phyloP scores from a whole-genome alignment of 1,140 invertebrate genomes.

The Zelostemma sp. region DNA sequence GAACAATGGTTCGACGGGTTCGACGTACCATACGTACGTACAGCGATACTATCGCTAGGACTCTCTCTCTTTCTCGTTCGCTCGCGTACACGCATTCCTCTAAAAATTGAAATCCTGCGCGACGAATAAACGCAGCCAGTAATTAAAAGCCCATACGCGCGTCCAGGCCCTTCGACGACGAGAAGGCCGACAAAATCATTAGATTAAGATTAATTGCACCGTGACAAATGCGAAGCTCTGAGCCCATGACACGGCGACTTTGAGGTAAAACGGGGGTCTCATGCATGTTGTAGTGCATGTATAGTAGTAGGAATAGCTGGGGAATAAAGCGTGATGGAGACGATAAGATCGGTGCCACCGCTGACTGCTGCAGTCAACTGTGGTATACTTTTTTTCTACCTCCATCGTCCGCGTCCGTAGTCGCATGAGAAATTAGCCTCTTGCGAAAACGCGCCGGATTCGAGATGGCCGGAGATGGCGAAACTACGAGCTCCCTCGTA shows the following conservation, averaged over 20 bases:
- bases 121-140: neutral
- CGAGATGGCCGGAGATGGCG: slow-evolving; percentile 33
- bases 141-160: neutral
- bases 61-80: no score
- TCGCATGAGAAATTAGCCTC: slow-evolving; percentile 45
- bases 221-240: slow-evolving; percentile 25
- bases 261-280: slow-evolving; percentile 21
- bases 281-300: slow-evolving; percentile 9
- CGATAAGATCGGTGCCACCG: slow-evolving; percentile 27
- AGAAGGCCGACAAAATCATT: slow-evolving; percentile 10
- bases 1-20: slow-evolving; percentile 28
- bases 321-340: slow-evolving; percentile 23
- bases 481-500: slow-evolving; percentile 20
- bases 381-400: no score
- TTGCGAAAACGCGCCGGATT: slow-evolving; percentile 27
- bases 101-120: slow-evolving; percentile 26
- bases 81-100: slow-evolving; percentile 15
- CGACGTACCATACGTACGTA: slow-evolving; percentile 12
- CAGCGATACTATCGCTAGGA: no score
- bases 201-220: slow-evolving; percentile 34
- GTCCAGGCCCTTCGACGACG: neutral
- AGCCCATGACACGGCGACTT: slow-evolving; percentile 21
- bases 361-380: no score
- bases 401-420: neutral
- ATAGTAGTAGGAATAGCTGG: slow-evolving; percentile 23